Percentiles rank a stretch among this genome's conserved stretches.
phyloP scores from a whole-genome alignment of 2,113 vertebrate species.

The Prolemur simus region DNA sequence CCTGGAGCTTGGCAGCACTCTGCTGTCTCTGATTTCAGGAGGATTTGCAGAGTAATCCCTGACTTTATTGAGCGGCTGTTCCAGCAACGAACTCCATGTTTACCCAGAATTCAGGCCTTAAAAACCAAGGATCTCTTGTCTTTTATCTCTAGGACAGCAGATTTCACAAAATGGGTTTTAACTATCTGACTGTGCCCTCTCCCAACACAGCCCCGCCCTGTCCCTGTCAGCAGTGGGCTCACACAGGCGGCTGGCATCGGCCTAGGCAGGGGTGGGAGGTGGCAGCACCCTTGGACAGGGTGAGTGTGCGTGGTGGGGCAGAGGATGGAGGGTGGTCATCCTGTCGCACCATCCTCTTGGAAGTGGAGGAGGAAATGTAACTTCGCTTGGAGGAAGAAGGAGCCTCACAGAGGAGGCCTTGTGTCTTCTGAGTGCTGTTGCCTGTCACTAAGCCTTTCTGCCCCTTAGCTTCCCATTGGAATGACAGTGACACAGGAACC shows the following conservation, averaged over 20 bases:
- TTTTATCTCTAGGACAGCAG: conserved; percentile 62
- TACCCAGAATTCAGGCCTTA: conserved; percentile 64
- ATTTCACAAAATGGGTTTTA: conserved; percentile 60
- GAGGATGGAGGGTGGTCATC: neutral
- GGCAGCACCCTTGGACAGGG: accelerated
- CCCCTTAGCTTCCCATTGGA: neutral
- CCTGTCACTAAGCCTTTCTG: neutral
- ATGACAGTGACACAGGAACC: neutral
- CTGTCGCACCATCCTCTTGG: neutral
- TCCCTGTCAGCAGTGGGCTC: neutral
- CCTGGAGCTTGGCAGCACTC: conserved; percentile 41
- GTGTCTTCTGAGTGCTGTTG: neutral
- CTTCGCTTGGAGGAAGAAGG: neutral
- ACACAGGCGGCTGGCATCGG: accelerated
- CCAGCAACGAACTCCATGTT: conserved; percentile 46
- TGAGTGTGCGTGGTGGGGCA: neutral
- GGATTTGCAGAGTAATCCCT: conserved; percentile 79
- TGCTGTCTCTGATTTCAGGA: conserved; percentile 65
- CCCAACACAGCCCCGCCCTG: accelerated
- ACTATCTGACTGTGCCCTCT: neutral
- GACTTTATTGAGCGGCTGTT: conserved; percentile 78
- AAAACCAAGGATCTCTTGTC: conserved; percentile 62
- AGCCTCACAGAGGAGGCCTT: neutral
- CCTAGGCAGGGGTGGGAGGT: neutral
- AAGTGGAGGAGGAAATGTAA: neutral